Conservation (phyloP, 2,797 vertebrate species). For the Rhinophrynus dorsalis region DNA sequence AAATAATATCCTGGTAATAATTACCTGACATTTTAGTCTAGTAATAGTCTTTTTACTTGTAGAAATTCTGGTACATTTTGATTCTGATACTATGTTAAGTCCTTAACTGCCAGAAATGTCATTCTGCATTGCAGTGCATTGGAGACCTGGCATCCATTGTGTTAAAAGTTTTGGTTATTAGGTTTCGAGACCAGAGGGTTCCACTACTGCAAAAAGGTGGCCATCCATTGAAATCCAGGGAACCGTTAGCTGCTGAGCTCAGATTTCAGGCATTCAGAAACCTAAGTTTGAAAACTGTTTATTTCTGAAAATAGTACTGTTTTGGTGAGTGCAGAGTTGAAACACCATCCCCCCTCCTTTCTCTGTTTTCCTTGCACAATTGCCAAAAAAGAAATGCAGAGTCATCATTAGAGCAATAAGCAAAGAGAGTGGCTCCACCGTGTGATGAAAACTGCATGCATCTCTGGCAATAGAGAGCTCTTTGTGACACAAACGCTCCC, state of each 20-base stretch:
- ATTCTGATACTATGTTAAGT: too few species aligned
- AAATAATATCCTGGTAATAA: too few species aligned
- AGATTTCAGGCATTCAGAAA: not conserved
- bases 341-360: conserved; percentile 24
- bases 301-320: conserved; percentile 31
- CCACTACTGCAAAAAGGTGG: too few species aligned
- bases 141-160: too few species aligned
- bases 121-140: too few species aligned
- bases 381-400: conserved; percentile 50
- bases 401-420: conserved; percentile 28
- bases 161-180: too few species aligned
- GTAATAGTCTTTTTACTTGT: too few species aligned
- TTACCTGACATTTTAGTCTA: too few species aligned
- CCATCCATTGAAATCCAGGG: not conserved
- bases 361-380: conserved; percentile 49
- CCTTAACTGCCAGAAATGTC: too few species aligned
- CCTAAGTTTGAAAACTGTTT: conserved; percentile 10
- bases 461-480: conserved; percentile 47
- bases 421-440: conserved; percentile 38
- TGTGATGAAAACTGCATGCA: conserved; percentile 16
- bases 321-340: conserved; percentile 48
- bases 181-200: too few species aligned
- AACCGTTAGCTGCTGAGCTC: not conserved
- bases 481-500: conserved; percentile 48
- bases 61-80: too few species aligned